Conservation (phyloP, 2,797 vertebrate species). For the Centroberyx gerrardi region DNA sequence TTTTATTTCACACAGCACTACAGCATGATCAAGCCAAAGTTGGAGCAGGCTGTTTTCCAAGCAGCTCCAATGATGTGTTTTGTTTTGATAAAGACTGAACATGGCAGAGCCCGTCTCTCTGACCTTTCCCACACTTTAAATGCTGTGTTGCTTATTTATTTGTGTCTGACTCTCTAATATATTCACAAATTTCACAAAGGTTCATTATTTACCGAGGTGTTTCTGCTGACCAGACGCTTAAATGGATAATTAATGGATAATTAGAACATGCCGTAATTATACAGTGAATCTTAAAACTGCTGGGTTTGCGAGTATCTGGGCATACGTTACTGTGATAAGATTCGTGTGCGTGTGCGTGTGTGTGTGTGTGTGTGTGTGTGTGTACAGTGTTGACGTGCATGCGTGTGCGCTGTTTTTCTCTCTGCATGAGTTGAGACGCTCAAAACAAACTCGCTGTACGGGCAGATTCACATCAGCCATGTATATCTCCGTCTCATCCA, state of each 20-base stretch:
- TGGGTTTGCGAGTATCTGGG: slow-evolving; percentile 50
- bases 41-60: slow-evolving; percentile 1
- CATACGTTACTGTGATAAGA: slow-evolving; percentile 17
- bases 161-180: slow-evolving; percentile 51
- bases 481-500: not conserved
- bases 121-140: slow-evolving; percentile 54
- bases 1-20: not conserved
- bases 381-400: not conserved
- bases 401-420: not conserved
- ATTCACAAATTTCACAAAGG: slow-evolving; percentile 57
- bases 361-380: not conserved
- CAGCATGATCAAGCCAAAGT: not conserved
- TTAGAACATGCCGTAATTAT: slow-evolving; percentile 67
- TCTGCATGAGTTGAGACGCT: slow-evolving; percentile 16
- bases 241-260: slow-evolving; percentile 75
- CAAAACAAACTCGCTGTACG: not conserved
- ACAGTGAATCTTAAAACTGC: slow-evolving; percentile 65
- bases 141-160: slow-evolving; percentile 52
- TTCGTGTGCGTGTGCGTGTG: slow-evolving; percentile 14
- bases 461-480: not conserved
- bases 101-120: slow-evolving; percentile 37
- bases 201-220: slow-evolving; percentile 70
- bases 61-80: slow-evolving; percentile 30
- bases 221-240: slow-evolving; percentile 76
- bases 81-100: slow-evolving; percentile 36